Percentiles rank a stretch among this genome's conserved stretches.
Conservation (phyloP, 2,113 vertebrate genomes). For the Lanius ludovicianus region DNA sequence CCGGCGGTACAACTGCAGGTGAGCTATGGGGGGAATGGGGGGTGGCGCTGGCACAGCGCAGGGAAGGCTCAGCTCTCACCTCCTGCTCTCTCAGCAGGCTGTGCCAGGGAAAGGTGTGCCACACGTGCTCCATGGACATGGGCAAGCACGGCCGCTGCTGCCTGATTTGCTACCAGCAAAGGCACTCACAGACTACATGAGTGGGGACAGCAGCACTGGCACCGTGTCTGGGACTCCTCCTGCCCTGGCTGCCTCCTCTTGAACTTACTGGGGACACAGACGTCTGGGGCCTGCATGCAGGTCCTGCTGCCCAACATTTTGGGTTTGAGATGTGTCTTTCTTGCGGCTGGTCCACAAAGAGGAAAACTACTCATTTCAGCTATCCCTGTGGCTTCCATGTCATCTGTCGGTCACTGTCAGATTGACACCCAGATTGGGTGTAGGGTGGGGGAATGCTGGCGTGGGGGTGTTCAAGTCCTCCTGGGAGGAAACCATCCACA, state of each 20-base stretch:
- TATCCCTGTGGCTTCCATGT: neutral
- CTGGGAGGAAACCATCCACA: neutral
- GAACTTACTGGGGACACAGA: neutral
- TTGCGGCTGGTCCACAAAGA: neutral
- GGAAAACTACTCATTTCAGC: neutral
- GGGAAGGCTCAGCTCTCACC: neutral
- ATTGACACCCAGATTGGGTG: neutral
- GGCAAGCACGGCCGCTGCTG: slow-evolving; percentile 65
- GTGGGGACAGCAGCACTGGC: accelerated
- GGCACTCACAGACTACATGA: slow-evolving; percentile 25
- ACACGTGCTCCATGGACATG: slow-evolving; percentile 61
- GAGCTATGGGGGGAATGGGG: neutral
- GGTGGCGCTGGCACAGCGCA: accelerated
- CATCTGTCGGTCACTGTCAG: accelerated
- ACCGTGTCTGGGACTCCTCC: accelerated
- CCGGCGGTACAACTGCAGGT: slow-evolving; percentile 75
- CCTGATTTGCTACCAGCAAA: slow-evolving; percentile 64
- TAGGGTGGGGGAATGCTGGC: accelerated
- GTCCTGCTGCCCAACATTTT: neutral
- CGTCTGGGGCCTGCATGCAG: accelerated
- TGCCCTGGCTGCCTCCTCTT: neutral
- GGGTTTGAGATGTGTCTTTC: neutral
- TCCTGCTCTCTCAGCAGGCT: slow-evolving; percentile 1
- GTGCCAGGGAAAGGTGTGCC: slow-evolving; percentile 70
- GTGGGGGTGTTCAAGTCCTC: neutral